Percentiles rank a stretch among this genome's conserved stretches.
Conservation (phyloP, 2,797 vertebrate species). For the Urophycis tenuis region DNA sequence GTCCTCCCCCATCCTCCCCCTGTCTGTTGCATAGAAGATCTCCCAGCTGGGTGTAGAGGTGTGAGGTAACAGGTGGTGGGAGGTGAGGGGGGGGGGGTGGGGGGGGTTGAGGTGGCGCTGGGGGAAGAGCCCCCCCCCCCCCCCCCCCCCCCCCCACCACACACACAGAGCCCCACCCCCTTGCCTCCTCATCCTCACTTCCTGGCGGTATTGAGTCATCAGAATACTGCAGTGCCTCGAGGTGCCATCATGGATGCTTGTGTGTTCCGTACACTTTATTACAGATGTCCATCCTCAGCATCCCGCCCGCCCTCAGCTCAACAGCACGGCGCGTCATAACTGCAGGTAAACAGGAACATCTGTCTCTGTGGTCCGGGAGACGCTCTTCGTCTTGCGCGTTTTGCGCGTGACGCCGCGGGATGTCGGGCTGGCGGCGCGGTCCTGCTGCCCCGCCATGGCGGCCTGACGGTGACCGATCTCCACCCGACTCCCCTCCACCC, state of each 20-base stretch:
- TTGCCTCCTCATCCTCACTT: neutral
- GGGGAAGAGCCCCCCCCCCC: constrained; percentile 1
- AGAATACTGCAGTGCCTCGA: neutral
- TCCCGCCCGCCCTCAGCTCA: neutral
- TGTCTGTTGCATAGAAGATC: constrained; percentile 4
- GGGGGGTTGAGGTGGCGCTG: neutral
- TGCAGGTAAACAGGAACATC: neutral
- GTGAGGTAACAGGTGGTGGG: constrained; percentile 43
- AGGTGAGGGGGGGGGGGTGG: neutral
- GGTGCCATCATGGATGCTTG: neutral
- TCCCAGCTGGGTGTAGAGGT: constrained; percentile 14
- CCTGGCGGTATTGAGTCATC: neutral
- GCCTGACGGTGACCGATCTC: constrained; percentile 36
- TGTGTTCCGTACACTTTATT: neutral
- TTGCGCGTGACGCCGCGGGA: no score
- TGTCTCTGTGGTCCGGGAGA: neutral
- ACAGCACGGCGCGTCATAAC: neutral
- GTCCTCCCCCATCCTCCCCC: constrained; percentile 27
- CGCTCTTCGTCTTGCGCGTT: no score
- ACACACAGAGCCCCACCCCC: neutral
- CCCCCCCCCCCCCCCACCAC: neutral
- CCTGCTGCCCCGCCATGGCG: no score
- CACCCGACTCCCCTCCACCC: constrained; percentile 23
- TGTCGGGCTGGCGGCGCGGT: no score
- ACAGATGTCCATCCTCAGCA: neutral